These are phyloP conservation scores for Novumbra hubbsi DNA, from an alignment of 2,797 vertebrate species.

Conservation along the genomic window DNA sequence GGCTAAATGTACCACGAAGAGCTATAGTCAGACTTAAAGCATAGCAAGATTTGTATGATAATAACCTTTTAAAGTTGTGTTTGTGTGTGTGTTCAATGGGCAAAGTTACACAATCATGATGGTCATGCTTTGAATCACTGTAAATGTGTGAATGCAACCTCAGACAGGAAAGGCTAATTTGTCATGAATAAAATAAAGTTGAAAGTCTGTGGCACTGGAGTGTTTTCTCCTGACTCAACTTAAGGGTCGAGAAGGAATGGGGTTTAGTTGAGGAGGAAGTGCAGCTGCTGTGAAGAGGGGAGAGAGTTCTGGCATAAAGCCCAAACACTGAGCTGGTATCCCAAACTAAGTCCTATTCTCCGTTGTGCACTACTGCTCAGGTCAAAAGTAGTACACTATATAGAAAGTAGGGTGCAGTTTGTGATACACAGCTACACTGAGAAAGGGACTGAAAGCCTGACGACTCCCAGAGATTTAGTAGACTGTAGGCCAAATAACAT, in stretches of 20 bases:
- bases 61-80: neutral
- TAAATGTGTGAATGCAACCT: neutral
- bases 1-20: neutral
- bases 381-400: neutral
- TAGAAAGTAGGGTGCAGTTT: neutral
- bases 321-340: neutral
- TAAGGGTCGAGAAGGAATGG: slow-evolving; percentile 2
- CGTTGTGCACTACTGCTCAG: neutral
- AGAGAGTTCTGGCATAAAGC: slow-evolving; percentile 10
- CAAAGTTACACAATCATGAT: neutral
- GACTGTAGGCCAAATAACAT: neutral
- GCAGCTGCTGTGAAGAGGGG: slow-evolving; percentile 14
- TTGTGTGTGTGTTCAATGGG: neutral
- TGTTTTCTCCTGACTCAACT: slow-evolving; percentile 17
- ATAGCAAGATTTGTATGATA: neutral
- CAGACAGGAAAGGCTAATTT: slow-evolving; percentile 5
- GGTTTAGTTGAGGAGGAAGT: slow-evolving; percentile 3
- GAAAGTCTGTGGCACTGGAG: neutral
- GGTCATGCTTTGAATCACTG: neutral
- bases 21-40: neutral
- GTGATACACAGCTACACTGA: neutral
- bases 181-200: neutral
- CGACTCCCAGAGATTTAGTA: neutral
- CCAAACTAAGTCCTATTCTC: neutral
- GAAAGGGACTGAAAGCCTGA: neutral